Base-by-base conservation (phyloP, 1,140 invertebrate species). In the Nixonia krombeini region DNA sequence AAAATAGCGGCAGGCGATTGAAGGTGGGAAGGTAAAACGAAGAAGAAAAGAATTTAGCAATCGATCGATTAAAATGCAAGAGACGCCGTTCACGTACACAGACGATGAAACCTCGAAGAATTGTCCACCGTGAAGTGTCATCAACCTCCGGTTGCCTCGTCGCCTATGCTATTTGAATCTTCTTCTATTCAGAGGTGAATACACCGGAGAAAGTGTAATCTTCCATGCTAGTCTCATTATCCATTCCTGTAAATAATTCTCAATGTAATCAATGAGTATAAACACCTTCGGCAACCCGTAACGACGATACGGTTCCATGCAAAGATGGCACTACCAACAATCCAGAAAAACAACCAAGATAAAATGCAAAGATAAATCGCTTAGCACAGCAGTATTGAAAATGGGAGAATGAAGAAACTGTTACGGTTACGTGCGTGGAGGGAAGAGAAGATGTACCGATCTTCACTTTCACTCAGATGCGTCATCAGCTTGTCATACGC, bases 401-500 rank as follows among this genome's bases (percentile, higher is more conserved):
- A n/a, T n/a, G n/a, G n/a, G n/a, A n/a, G n/a, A n/a, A n/a, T n/a
- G n/a, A n/a, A n/a, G n/a, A n/a, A n/a, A n/a, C n/a, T n/a, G n/a
- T n/a, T n/a, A n/a, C n/a, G n/a, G n/a, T n/a, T n/a, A 62, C 51
- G 46, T 52, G 55, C 55, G 59, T 55, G 51, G 25, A 18, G 47
- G 45, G 40, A 49, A 55, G 67, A 59, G 18, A 61, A 13, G 25
- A 58, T 42, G 18, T 52, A 31, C 41, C 66, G 69, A 38, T 62
- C 56, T 51, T 73, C 67, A 81, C 79, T 81, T 81, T 81, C 79
- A 81, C 79, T 77, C 69, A 53, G 76, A 75, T 70, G 59, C 51
- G 66, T 52, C 67, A 46, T 38, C 67, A 69, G 78, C 76, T 76
- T n/a, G n/a, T n/a, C n/a, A 58, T 29, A 37, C 51, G 26, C 33